phyloP scores from a whole-genome alignment of 2,113 vertebrate species.

The Astur gentilis region DNA sequence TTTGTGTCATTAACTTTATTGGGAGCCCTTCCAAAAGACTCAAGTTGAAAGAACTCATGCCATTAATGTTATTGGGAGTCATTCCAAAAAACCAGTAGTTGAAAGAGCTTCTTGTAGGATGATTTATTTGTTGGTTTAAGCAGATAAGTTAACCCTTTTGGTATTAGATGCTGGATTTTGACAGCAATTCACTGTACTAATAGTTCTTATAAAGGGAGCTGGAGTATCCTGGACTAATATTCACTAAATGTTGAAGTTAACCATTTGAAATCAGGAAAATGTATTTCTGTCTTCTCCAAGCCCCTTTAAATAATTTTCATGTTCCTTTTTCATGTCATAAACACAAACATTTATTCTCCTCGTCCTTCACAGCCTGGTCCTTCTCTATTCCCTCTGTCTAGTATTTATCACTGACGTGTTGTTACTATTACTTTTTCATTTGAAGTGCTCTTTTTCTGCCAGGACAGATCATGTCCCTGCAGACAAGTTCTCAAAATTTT shows the following conservation, averaged over 20 bases:
- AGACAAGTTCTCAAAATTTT: neutral
- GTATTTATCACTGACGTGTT: neutral
- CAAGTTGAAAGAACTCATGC: slow-evolving; percentile 30
- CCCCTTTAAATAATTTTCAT: neutral
- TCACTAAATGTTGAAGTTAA: neutral
- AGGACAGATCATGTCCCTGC: neutral
- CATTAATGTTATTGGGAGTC: neutral
- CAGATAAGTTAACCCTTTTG: neutral
- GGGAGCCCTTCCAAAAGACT: neutral
- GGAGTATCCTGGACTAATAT: neutral
- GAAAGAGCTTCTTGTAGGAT: neutral
- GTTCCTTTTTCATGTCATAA: neutral
- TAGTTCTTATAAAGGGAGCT: neutral
- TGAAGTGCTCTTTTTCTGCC: neutral
- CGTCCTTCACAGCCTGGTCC: neutral
- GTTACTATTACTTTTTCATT: neutral
- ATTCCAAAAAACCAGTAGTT: neutral
- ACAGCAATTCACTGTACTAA: neutral
- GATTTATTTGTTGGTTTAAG: slow-evolving; percentile 8
- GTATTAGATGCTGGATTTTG: neutral
- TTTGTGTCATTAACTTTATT: slow-evolving; percentile 28
- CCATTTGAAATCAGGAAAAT: neutral
- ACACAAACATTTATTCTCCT: neutral
- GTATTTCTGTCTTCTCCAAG: neutral
- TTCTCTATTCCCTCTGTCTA: neutral